Evolutionary conservation across 2,888 invertebrate species (phyloP), one percentile per base, ranked within the genome.

Genomic region (Neuroscelio doddi): DNA sequence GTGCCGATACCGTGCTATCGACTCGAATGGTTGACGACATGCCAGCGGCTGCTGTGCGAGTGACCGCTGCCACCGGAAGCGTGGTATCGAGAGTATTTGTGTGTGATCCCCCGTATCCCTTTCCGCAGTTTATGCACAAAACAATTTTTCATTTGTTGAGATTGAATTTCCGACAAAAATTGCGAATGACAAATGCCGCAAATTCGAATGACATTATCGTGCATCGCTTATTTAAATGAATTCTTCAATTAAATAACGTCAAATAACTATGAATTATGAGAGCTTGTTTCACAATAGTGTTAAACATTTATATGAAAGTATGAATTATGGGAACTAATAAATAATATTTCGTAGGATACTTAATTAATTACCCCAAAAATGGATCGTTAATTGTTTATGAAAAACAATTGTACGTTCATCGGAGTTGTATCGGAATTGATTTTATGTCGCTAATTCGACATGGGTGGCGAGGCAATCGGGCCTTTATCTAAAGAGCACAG

Each of bases 1-100:
- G 64, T 71, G 71, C 75, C 78, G 82, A 82, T 81, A 80, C 70
- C 56, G 41, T 27, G 66, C 63, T 81, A 80, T 81, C 78, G 78
- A 72, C 76, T 71, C 70, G 71, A 74, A 73, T 72, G 76, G 76
- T 79, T 82, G 80, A 62, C 70, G 76, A 73, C 71, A 69, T 70
- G 72, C 73, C 79, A 77, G 75, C 78, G 80, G 79, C 77, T 80
- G 77, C 80, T 78, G 53, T 47, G 59, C 51, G 47, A 61, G 44
- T 38, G 53, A 64, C 50, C 52, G 52, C 50, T 49, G 63, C 56
- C 69, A 68, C 75, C 78, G 80, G 79, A 80, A 80, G 70, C 61
- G 57, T 67, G 67, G 69, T 76, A 74, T 74, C 73, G 74, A 73
- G 61, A 69, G 44, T 74, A 70, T 67, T 71, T 66, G 70, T 64